Conservation (phyloP, 2,113 vertebrate species). For the Antechinus flavipes region DNA sequence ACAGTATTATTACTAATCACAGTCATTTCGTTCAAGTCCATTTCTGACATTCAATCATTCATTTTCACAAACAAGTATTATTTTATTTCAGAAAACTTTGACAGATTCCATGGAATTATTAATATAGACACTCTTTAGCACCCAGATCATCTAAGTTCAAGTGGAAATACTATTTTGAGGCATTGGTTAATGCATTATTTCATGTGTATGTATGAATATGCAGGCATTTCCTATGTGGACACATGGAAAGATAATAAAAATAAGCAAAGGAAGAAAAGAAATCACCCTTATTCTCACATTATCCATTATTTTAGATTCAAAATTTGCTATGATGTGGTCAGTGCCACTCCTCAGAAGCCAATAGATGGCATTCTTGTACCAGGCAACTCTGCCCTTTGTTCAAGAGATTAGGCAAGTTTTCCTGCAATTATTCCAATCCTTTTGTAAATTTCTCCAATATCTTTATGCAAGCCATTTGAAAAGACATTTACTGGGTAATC, state of each 20-base stretch:
- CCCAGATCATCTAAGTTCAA: neutral
- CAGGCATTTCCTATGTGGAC: neutral
- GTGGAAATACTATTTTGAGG: neutral
- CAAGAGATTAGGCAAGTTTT: slow-evolving; percentile 47
- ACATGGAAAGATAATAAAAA: neutral
- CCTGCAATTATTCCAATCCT: slow-evolving; percentile 43
- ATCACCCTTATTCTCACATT: neutral
- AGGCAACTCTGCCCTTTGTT: slow-evolving; percentile 64
- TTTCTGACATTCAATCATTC: neutral
- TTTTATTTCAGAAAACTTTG: neutral
- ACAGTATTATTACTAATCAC: neutral
- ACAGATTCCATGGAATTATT: neutral
- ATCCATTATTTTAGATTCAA: slow-evolving; percentile 38
- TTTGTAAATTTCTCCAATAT: slow-evolving; percentile 62
- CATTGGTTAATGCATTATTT: neutral
- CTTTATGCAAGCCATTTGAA: slow-evolving; percentile 51
- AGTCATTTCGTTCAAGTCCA: neutral
- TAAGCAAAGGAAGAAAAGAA: neutral
- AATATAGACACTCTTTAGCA: neutral
- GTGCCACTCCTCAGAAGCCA: slow-evolving; percentile 61
- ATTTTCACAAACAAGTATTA: neutral
- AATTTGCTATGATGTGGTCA: slow-evolving; percentile 44
- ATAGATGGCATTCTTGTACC: slow-evolving; percentile 80
- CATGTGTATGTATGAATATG: neutral
- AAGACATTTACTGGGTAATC: slow-evolving; percentile 37